phyloP scores from a whole-genome alignment of 92 coral and sea anemone genomes.

The Desmophyllum pertusum region DNA sequence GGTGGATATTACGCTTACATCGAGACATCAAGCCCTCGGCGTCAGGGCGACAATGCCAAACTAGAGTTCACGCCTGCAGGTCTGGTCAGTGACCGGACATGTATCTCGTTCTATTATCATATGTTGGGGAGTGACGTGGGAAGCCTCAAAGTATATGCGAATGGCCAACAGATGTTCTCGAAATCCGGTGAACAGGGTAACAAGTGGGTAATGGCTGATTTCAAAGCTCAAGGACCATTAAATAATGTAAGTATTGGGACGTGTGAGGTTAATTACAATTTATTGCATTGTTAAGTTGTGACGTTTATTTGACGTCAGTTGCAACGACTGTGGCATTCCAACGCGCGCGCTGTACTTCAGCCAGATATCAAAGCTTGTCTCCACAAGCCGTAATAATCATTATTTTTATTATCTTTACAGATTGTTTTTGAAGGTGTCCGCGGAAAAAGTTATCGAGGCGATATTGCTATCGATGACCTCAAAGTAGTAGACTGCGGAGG shows the following conservation, averaged over 20 bases:
- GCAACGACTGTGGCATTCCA: too few relatives aligned
- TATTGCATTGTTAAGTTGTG: neutral
- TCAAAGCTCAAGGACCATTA: constrained; percentile 3
- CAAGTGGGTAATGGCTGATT: neutral
- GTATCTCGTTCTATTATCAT: constrained; percentile 32
- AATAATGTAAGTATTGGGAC: constrained; percentile 1
- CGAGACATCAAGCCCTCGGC: constrained; percentile 35
- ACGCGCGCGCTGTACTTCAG: too few relatives aligned
- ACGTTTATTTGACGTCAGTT: too few relatives aligned
- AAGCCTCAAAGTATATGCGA: constrained; percentile 4
- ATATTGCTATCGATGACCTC: too few relatives aligned
- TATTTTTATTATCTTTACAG: too few relatives aligned
- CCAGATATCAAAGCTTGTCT: too few relatives aligned
- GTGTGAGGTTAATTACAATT: neutral
- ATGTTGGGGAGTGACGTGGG: constrained; percentile 23
- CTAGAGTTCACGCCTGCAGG: constrained; percentile 11
- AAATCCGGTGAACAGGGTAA: neutral
- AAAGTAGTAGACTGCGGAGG: too few relatives aligned
- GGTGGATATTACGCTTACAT: constrained; percentile 35
- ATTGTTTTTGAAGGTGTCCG: too few relatives aligned
- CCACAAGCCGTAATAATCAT: too few relatives aligned
- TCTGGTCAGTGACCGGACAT: constrained; percentile 15
- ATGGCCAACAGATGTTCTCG: neutral
- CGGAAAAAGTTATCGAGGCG: too few relatives aligned
- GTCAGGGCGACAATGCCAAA: neutral